Evolutionary conservation across 2,888 invertebrate genomes (phyloP).

Genomic region (Rhingia campestris): DNA sequence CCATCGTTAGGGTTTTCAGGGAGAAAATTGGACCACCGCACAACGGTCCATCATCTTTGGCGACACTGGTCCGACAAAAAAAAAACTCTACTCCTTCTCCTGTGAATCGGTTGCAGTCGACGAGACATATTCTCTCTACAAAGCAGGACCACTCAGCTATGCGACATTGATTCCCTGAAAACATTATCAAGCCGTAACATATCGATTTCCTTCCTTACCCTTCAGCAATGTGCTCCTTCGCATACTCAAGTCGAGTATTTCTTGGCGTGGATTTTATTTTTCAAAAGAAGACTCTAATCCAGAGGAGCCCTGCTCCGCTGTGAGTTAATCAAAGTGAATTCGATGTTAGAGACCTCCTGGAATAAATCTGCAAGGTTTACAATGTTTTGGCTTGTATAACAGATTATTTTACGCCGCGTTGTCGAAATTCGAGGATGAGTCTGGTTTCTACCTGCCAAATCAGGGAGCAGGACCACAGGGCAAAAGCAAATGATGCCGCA

Average conservation of each 20-base stretch:
- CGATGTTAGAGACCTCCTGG: constrained; percentile 66
- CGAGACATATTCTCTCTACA: constrained; percentile 33
- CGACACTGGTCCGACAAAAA: constrained; percentile 31
- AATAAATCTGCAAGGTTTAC: constrained; percentile 70
- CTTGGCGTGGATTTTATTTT: not conserved
- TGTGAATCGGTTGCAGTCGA: constrained; percentile 52
- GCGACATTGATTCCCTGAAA: constrained; percentile 56
- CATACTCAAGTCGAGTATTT: constrained; percentile 22
- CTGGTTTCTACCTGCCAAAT: constrained; percentile 43
- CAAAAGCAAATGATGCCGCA: constrained; percentile 33
- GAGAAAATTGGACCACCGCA: constrained; percentile 61
- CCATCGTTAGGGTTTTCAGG: constrained; percentile 49
- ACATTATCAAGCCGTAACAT: constrained; percentile 65
- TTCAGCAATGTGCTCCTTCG: constrained; percentile 28
- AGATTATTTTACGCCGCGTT: constrained; percentile 67
- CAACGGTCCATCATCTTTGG: constrained; percentile 61
- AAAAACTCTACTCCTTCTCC: constrained; percentile 25
- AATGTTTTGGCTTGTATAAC: constrained; percentile 72
- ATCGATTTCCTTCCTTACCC: constrained; percentile 54
- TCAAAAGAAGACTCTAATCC: constrained; percentile 21
- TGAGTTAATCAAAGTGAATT: constrained; percentile 39
- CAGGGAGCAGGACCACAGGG: constrained; percentile 9
- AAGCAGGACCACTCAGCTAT: constrained; percentile 23
- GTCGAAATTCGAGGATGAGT: constrained; percentile 10
- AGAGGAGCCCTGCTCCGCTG: constrained; percentile 29